These are phyloP conservation scores for Drosophila repleta DNA, from an alignment of 1,140 invertebrate genomes.

Conservation along the genomic window DNA sequence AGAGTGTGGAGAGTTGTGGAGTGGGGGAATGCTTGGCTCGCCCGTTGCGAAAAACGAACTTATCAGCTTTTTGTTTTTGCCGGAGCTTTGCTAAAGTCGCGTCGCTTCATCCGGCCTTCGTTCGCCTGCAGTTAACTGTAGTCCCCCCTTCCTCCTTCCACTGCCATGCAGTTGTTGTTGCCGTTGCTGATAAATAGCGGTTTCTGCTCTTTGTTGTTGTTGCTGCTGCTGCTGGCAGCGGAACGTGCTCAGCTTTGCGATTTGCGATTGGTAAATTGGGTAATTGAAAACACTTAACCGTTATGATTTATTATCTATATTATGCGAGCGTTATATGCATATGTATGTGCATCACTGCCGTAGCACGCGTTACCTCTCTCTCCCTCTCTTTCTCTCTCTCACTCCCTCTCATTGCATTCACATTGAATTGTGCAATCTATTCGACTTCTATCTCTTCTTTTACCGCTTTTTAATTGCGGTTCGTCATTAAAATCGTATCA, in stretches of 20 bases:
- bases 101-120: slow-evolving; percentile 55
- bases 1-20: no score
- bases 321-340: slow-evolving; percentile 16
- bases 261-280: slow-evolving; percentile 81
- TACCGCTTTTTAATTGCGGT: slow-evolving; percentile 17
- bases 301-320: slow-evolving; percentile 77
- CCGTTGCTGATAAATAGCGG: slow-evolving; percentile 71
- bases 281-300: slow-evolving; percentile 78
- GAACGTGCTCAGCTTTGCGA: slow-evolving; percentile 75
- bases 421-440: slow-evolving; percentile 25
- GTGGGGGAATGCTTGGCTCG: slow-evolving; percentile 42
- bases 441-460: not conserved
- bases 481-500: slow-evolving; percentile 41
- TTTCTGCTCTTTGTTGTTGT: slow-evolving; percentile 44
- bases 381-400: not conserved
- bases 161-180: slow-evolving; percentile 1
- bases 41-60: slow-evolving; percentile 61
- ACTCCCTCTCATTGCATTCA: not conserved
- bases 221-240: slow-evolving; percentile 25
- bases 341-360: no score
- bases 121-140: slow-evolving; percentile 43
- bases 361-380: no score
- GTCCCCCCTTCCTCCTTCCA: not conserved
- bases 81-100: slow-evolving; percentile 51
- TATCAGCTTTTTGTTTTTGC: slow-evolving; percentile 40